Percentiles rank a stretch among this genome's conserved stretches.
Evolutionary conservation across 2,888 invertebrate genomes (phyloP).

Genomic region (Antheraea yamamai): DNA sequence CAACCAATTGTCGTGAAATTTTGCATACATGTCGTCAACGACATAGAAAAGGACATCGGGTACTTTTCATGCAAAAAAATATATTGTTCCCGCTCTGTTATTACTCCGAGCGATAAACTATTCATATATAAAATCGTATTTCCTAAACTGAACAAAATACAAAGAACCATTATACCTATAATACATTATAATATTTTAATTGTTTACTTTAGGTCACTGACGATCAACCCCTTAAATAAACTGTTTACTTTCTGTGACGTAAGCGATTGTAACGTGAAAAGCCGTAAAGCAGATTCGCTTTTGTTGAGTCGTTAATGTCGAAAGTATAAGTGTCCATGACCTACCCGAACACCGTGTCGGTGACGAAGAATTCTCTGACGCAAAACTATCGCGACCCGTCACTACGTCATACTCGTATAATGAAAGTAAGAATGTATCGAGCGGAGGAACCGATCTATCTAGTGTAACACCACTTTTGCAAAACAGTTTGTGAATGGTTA

Average conservation of each 20-base stretch:
- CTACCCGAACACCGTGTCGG: slow-evolving; percentile 38
- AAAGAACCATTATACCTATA: no score
- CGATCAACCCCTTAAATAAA: neutral
- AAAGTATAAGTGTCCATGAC: slow-evolving; percentile 63
- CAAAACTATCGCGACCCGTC: slow-evolving; percentile 41
- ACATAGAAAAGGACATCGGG: no score
- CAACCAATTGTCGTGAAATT: no score
- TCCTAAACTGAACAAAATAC: no score
- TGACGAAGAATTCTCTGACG: slow-evolving; percentile 40
- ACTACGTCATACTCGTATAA: slow-evolving; percentile 20
- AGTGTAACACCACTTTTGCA: slow-evolving; percentile 44
- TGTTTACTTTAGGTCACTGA: no score
- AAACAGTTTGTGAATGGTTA: neutral
- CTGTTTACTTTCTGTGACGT: neutral
- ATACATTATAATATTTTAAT: no score
- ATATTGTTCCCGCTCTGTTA: no score
- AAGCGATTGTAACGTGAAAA: neutral
- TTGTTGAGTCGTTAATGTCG: slow-evolving; percentile 49
- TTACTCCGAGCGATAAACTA: no score
- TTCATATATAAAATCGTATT: no score
- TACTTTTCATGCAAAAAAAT: no score
- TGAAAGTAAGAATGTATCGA: slow-evolving; percentile 47
- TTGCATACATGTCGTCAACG: no score
- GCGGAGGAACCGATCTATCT: slow-evolving; percentile 35
- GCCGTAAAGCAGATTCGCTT: slow-evolving; percentile 41